Evolutionary conservation across 2,797 vertebrate genomes (phyloP), one percentile per base, ranked within the genome.

Genomic region (Otus scops): DNA sequence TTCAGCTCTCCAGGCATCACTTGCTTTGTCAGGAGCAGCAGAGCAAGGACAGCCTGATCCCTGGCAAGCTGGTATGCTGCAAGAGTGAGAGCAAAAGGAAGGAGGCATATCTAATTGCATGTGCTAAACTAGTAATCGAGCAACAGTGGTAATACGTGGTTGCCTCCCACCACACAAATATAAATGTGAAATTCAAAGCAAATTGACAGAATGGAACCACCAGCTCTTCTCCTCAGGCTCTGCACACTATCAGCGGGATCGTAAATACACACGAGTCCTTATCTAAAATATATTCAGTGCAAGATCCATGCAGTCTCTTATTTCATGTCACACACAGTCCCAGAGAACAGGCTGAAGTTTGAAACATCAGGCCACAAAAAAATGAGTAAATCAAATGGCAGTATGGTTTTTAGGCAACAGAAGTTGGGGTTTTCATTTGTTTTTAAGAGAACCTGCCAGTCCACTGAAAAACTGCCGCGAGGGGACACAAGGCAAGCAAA

Each of bases 201-300:
- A 74, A 74, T 5, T 0, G 2, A 57, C 57, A 75, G 77, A 84
- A 75, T 0, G 9, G 74, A 86, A 65, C 38, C 2, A 0, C 65
- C 4, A 6, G 69, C 54, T 78, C 65, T 64, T 75, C 53, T 68
- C 61, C 48, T 39, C 0, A 0, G 30, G 48, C 61, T 93, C 47
- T 2, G 3, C 32, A 12, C 0, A 0, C 61, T 75, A 13, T 53
- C 59, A 45, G 26, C 3, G 1, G 57, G 23, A 87, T 19, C 0
- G 0, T 28, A 89, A 96, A 82, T 13, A 86, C 1, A 53, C 38
- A 43, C 5, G 1, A 75, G 53, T 19, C 54, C 54, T 87, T 75
- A 75, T 48, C 73, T 81, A 3, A 75, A 84, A 26, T 6, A 20
- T 0, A 38, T n/a, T 53, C 45, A 23, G 34, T 3, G 24, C n/a